Percentiles rank a stretch among this genome's conserved stretches.
Conservation (phyloP, 2,888 invertebrate species). For the Gisinianus flammeolus region DNA sequence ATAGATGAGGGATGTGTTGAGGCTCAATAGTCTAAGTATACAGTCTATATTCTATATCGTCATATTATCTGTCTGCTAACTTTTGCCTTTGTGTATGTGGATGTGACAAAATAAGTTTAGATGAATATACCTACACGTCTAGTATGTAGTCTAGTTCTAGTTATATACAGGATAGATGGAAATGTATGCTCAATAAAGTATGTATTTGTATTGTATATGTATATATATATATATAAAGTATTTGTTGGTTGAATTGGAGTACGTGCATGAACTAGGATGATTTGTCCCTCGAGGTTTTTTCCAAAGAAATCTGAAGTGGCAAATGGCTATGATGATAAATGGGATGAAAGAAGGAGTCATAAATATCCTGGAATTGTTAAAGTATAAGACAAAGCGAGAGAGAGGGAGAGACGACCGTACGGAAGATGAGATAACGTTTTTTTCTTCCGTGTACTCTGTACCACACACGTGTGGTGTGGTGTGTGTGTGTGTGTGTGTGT, state of each 20-base stretch:
- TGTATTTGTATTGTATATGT: background rate
- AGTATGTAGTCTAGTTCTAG: background rate
- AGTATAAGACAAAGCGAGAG: background rate
- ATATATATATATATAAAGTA: background rate
- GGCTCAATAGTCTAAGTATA: no score
- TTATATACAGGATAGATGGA: background rate
- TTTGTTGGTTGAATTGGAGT: no score
- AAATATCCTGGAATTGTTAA: background rate
- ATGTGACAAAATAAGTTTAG: no score
- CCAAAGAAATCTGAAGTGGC: conserved; percentile 19
- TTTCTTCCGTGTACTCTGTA: background rate
- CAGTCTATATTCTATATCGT: no score
- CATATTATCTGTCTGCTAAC: no score
- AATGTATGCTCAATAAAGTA: background rate
- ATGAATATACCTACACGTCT: no score
- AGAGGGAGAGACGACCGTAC: background rate
- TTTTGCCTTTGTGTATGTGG: no score
- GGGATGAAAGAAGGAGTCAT: conserved; percentile 22
- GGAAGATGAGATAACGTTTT: background rate
- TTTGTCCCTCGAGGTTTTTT: conserved; percentile 19
- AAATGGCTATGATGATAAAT: conserved; percentile 23
- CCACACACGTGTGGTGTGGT: background rate
- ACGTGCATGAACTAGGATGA: background rate
- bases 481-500: background rate
- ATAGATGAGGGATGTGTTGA: no score